These are phyloP conservation scores for Brachyptera putata DNA, from an alignment of 2,888 invertebrate genomes.

Conservation along the genomic window DNA sequence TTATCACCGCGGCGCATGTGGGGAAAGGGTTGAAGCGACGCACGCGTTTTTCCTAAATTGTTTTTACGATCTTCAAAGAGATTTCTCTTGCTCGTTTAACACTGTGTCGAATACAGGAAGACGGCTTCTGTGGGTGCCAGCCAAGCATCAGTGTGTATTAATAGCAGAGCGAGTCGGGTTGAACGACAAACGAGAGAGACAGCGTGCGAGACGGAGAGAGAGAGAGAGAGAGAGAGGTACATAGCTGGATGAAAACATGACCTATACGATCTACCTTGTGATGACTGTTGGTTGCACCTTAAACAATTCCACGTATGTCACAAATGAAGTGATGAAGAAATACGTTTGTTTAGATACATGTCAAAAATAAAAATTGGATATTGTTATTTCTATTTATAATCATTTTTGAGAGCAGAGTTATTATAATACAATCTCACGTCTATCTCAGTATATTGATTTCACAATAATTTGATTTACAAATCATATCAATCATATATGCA, in stretches of 20 bases:
- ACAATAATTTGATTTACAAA: too few species aligned
- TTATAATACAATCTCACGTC: too few species aligned
- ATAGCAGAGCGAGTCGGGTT: conserved; percentile 12
- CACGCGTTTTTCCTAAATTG: neutral
- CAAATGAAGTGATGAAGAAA: too few species aligned
- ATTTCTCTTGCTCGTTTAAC: neutral
- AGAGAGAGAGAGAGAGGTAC: neutral
- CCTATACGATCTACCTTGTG: conserved; percentile 2
- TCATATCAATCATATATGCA: too few species aligned
- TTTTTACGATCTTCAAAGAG: conserved; percentile 6
- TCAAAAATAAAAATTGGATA: too few species aligned
- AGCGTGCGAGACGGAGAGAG: neutral
- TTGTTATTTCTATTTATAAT: too few species aligned
- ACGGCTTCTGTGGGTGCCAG: conserved; percentile 3
- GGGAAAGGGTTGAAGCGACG: too few species aligned
- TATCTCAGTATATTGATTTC: too few species aligned
- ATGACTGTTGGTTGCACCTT: too few species aligned
- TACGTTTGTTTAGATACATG: too few species aligned
- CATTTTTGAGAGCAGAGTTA: too few species aligned
- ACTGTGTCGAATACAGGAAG: conserved; percentile 8
- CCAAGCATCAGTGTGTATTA: conserved; percentile 9
- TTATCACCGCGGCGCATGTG: neutral
- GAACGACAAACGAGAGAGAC: conserved; percentile 18
- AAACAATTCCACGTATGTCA: too few species aligned
- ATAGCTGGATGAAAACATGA: neutral